Evolutionary conservation across 2,797 vertebrate genomes (phyloP), one percentile per base, ranked within the genome.

Genomic region (Psittacula derbiana): DNA sequence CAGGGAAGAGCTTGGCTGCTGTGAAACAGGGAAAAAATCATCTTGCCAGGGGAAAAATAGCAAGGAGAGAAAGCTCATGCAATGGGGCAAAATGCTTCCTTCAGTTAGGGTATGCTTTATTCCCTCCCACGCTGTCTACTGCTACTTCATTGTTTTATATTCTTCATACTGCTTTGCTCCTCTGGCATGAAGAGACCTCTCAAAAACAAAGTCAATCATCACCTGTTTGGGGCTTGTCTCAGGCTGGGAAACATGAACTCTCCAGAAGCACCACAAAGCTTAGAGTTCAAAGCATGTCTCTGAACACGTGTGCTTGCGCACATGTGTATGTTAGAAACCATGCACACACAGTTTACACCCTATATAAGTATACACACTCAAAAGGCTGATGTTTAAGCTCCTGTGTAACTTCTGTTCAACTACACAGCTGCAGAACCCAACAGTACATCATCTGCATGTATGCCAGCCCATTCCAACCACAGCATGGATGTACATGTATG

Each of bases 391-490:
- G 21, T 49, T 40, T 12, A 58, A 33, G 43, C 21, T 57, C 30
- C 69, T 47, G 36, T 36, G 10, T 18, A 36, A 40, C 25, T 72
- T 73, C 65, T 78, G 46, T 28, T 61, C 57, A 33, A 3, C 41
- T 11, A 27, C 30, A 41, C 11, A 33, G 76, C 61, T 70, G 38
- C 50, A 73, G 65, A 64, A 85, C 38, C 50, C 50, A 65, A 55
- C n/a, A 73, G 36, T 33, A 53, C 0, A 3, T 17, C 4, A 16
- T 28, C 10, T 55, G 44, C 44, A 60, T 0, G 0, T 28, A 25
- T 10, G 11, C 24, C 64, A 75, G 70, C 31, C 40, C 33, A 15
- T 16, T 61, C 33, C 58, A 31, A 16, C 9, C 53, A 24, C 58
- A 14, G 41, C 71, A 41, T 4, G 19, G 65, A 19, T 58, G n/a